These are phyloP conservation scores for Conops quadrifasciatus DNA, from an alignment of 2,888 invertebrate species.

Conservation along the genomic window DNA sequence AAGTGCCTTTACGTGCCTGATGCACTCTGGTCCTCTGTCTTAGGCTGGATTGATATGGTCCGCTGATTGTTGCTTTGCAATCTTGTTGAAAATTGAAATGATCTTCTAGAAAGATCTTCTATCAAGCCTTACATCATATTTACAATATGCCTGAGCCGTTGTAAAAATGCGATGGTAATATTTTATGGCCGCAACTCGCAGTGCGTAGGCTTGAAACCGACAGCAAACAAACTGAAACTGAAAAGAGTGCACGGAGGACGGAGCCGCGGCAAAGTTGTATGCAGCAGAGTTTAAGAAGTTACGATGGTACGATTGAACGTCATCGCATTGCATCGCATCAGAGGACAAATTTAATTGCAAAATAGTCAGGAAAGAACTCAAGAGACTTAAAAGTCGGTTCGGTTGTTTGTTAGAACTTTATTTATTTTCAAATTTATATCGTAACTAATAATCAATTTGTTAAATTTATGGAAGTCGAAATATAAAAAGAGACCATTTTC, in stretches of 20 bases:
- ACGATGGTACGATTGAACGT: constrained; percentile 17
- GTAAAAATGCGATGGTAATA: constrained; percentile 26
- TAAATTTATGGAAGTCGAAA: constrained; percentile 9
- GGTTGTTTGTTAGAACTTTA: no score
- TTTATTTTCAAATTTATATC: no score
- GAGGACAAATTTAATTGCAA: constrained; percentile 10
- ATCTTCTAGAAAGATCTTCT: constrained; percentile 32
- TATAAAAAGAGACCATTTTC: no score
- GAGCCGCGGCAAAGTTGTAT: constrained; percentile 6
- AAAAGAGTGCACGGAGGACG: constrained; percentile 1
- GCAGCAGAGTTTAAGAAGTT: not conserved
- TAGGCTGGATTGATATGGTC: not conserved
- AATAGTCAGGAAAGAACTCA: not conserved
- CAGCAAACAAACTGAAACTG: not conserved
- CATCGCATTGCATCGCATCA: not conserved
- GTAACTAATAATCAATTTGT: not conserved
- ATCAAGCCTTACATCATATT: constrained; percentile 45
- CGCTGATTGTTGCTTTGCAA: not conserved
- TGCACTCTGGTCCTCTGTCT: no score
- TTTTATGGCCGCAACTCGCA: constrained; percentile 7
- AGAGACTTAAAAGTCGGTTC: not conserved
- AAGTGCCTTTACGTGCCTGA: no score
- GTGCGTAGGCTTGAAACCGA: constrained; percentile 20
- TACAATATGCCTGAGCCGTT: constrained; percentile 37
- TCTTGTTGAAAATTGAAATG: constrained; percentile 25